phyloP scores from a whole-genome alignment of 1,140 invertebrate genomes.

The Monochamus saltuarius region DNA sequence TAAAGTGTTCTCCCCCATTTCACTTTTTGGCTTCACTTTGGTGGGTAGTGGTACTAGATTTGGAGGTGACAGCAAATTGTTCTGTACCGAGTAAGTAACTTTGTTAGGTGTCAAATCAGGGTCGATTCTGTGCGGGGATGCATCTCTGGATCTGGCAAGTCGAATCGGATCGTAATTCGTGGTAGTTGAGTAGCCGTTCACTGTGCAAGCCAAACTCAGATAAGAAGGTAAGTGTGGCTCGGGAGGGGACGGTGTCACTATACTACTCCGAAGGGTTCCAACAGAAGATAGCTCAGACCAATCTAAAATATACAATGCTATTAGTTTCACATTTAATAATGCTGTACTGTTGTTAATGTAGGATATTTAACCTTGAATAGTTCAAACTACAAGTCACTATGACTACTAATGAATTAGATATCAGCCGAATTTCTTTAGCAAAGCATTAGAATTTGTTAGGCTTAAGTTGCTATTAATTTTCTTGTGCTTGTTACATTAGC shows the following conservation, averaged over 20 bases:
- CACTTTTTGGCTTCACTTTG: slow-evolving; percentile 17
- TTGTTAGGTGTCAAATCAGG: slow-evolving; percentile 30
- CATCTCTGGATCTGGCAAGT: slow-evolving; percentile 65
- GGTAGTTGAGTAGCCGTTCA: slow-evolving; percentile 84
- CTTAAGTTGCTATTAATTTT: too few relatives aligned
- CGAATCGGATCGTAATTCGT: slow-evolving; percentile 78
- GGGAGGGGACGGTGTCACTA: slow-evolving; percentile 29
- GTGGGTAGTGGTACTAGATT: slow-evolving; percentile 48
- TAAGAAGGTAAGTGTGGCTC: slow-evolving; percentile 67
- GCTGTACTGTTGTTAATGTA: slow-evolving; percentile 3
- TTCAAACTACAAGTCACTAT: not conserved
- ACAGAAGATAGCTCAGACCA: slow-evolving; percentile 45
- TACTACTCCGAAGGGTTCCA: slow-evolving; percentile 44
- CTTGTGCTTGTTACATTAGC: too few relatives aligned
- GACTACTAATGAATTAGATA: too few relatives aligned
- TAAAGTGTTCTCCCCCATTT: slow-evolving; percentile 42
- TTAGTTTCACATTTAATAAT: not conserved
- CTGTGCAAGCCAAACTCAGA: slow-evolving; percentile 82
- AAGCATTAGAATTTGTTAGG: too few relatives aligned
- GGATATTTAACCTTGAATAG: slow-evolving; percentile 28
- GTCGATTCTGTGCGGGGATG: slow-evolving; percentile 63
- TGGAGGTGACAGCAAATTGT: slow-evolving; percentile 48
- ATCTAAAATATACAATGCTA: slow-evolving; percentile 35
- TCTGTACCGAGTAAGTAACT: slow-evolving; percentile 37
- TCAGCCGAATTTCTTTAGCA: too few relatives aligned